Conservation (phyloP, 2,888 invertebrate species). For the Ashinkailepas kermadecensis region DNA sequence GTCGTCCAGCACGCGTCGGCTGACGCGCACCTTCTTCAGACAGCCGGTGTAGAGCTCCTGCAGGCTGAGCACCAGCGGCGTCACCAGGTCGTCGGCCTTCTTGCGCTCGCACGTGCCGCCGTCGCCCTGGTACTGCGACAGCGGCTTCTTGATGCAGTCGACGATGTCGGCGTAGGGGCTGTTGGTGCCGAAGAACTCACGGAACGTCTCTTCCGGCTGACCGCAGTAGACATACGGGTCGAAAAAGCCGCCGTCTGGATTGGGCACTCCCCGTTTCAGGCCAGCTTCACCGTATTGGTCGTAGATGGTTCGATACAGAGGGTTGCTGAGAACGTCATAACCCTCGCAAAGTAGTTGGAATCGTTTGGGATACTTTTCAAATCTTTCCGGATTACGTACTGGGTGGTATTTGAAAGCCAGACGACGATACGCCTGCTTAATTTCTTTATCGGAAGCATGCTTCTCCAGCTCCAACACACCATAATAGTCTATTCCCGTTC, state of each 20-base stretch:
- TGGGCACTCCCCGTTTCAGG: slow-evolving; percentile 67
- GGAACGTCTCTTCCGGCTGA: slow-evolving; percentile 60
- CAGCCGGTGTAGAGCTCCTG: slow-evolving; percentile 31
- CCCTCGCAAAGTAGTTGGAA: slow-evolving; percentile 60
- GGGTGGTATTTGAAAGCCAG: not conserved
- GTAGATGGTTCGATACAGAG: slow-evolving; percentile 62
- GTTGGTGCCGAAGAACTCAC: slow-evolving; percentile 70
- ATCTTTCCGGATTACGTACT: not conserved
- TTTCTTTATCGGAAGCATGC: slow-evolving; percentile 56
- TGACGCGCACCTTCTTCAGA: slow-evolving; percentile 34
- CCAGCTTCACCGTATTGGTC: slow-evolving; percentile 86
- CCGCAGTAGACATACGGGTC: slow-evolving; percentile 73
- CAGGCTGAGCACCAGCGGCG: slow-evolving; percentile 3
- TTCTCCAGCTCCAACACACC: slow-evolving; percentile 61
- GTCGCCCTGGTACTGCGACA: not conserved
- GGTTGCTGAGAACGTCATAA: slow-evolving; percentile 64
- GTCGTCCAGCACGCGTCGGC: slow-evolving; percentile 11
- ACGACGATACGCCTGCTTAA: slow-evolving; percentile 62
- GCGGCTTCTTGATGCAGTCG: slow-evolving; percentile 41
- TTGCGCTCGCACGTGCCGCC: slow-evolving; percentile 42
- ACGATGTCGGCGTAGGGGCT: slow-evolving; percentile 74
- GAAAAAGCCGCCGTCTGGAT: slow-evolving; percentile 54
- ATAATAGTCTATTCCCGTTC: slow-evolving; percentile 68
- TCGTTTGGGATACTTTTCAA: not conserved
- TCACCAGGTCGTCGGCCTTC: slow-evolving; percentile 38